Evolutionary conservation across 2,113 vertebrate genomes (phyloP).

Genomic region (Zapornia atra): DNA sequence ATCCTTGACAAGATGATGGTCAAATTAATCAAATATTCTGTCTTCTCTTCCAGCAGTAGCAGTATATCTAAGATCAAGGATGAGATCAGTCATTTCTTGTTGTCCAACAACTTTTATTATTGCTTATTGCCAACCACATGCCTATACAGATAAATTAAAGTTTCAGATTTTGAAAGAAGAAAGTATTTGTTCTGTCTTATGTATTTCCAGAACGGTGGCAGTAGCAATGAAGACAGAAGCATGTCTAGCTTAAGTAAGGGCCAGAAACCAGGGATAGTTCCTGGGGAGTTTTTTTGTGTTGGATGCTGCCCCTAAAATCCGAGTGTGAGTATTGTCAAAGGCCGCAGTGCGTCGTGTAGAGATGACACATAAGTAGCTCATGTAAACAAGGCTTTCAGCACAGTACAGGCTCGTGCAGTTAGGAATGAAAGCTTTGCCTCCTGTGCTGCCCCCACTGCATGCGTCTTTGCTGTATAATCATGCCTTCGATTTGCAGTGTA

Average conservation of each 20-base stretch:
- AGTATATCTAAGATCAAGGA: neutral
- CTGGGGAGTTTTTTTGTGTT: neutral
- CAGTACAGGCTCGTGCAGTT: neutral
- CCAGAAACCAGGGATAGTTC: neutral
- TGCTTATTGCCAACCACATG: neutral
- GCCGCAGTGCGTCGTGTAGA: neutral
- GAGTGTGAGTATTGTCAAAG: neutral
- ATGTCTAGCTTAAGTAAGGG: neutral
- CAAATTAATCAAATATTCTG: neutral
- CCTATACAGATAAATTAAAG: neutral
- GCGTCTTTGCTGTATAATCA: neutral
- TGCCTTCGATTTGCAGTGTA: neutral
- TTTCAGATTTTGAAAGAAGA: neutral
- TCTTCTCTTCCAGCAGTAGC: neutral
- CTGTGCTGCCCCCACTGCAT: neutral
- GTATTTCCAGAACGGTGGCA: rapidly evolving
- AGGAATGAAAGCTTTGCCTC: neutral
- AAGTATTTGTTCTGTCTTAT: neutral
- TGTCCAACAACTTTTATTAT: neutral
- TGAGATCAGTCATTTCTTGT: neutral
- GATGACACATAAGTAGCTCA: neutral
- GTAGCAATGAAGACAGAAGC: neutral
- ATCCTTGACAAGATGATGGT: neutral
- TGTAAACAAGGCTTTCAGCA: neutral
- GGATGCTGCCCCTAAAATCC: neutral